Conservation (phyloP, 2,888 invertebrate genomes). For the Nephrotoma flavescens region DNA sequence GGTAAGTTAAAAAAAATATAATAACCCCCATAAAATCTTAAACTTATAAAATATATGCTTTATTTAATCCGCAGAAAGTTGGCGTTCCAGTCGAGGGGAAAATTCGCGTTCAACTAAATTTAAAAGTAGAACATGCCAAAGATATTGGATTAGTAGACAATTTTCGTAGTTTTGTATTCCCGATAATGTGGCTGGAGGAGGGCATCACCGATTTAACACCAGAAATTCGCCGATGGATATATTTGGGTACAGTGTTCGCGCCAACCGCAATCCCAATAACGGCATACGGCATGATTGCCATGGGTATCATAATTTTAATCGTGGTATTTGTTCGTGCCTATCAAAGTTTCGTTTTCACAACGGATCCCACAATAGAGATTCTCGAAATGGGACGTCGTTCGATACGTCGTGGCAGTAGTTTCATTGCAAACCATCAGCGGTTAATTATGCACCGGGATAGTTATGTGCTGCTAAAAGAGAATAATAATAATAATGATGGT, state of each 20-base stretch:
- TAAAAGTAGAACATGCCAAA: conserved; percentile 61
- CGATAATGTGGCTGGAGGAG: conserved; percentile 83
- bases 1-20: conserved; percentile 36
- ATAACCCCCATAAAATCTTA: background rate
- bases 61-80: conserved; percentile 47
- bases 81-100: conserved; percentile 73
- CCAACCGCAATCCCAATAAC: conserved; percentile 54
- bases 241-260: conserved; percentile 61
- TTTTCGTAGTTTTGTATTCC: conserved; percentile 68
- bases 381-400: conserved; percentile 63
- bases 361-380: conserved; percentile 51
- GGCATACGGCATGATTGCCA: conserved; percentile 55
- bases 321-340: conserved; percentile 57
- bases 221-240: conserved; percentile 67
- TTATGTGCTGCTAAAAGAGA: conserved; percentile 24
- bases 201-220: conserved; percentile 55
- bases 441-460: conserved; percentile 24
- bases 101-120: conserved; percentile 65
- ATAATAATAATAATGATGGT: conserved; percentile 8
- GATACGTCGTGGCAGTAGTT: conserved; percentile 43
- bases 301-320: conserved; percentile 49
- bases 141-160: conserved; percentile 55
- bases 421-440: conserved; percentile 30
- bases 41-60: background rate
- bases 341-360: conserved; percentile 54